phyloP scores from a whole-genome alignment of 2,113 vertebrate genomes.

The Melanotaenia duboulayi region DNA sequence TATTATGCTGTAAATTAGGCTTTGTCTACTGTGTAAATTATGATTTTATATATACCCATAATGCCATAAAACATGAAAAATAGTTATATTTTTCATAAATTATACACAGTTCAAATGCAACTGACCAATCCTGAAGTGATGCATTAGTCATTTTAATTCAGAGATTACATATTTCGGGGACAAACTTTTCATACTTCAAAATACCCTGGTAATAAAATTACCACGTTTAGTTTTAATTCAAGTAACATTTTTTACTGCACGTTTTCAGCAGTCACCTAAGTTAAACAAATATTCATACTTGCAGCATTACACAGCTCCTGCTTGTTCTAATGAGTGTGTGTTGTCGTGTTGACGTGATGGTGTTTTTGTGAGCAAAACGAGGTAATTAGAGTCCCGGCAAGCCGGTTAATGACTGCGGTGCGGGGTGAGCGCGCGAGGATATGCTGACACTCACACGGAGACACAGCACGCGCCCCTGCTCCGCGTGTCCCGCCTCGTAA shows the following conservation, averaged over 20 bases:
- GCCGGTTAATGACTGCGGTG: slow-evolving; percentile 63
- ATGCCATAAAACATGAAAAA: too few relatives aligned
- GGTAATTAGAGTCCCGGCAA: slow-evolving; percentile 73
- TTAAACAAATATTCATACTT: not conserved
- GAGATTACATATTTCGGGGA: too few relatives aligned
- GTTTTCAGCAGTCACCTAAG: not conserved
- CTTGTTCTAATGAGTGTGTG: slow-evolving; percentile 21
- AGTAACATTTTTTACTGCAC: not conserved
- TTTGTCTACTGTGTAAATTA: too few relatives aligned
- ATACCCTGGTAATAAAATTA: too few relatives aligned
- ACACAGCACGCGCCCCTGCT: slow-evolving; percentile 57
- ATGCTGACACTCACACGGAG: slow-evolving; percentile 57
- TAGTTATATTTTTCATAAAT: too few relatives aligned
- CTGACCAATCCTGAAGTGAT: too few relatives aligned
- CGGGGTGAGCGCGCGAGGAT: slow-evolving; percentile 36
- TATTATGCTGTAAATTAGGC: too few relatives aligned
- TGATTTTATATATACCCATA: too few relatives aligned
- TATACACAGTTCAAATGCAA: too few relatives aligned
- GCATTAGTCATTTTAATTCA: too few relatives aligned
- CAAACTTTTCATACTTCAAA: too few relatives aligned
- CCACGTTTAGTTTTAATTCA: too few relatives aligned
- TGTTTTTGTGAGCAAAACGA: slow-evolving; percentile 68
- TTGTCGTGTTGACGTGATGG: slow-evolving; percentile 43
- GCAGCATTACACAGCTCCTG: not conserved
- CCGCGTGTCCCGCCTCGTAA: slow-evolving; percentile 39